Percentiles rank a stretch among this genome's conserved stretches.
Evolutionary conservation across 2,888 invertebrate genomes (phyloP).

Genomic region (Mystacides longicornis): DNA sequence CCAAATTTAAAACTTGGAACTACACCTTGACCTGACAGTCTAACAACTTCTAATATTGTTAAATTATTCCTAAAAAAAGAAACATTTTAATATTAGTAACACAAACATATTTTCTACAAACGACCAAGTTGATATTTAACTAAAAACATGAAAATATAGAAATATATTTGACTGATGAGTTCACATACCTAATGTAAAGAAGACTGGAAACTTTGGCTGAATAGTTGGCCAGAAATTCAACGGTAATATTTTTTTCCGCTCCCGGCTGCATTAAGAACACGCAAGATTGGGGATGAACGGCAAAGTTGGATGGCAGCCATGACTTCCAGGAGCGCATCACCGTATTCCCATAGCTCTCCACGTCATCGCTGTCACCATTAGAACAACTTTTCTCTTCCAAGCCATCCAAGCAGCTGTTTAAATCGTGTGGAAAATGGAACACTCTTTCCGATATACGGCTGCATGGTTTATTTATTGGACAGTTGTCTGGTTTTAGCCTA

Average conservation of each 20-base stretch:
- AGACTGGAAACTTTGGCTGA: slow-evolving; percentile 42
- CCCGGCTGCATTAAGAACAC: slow-evolving; percentile 50
- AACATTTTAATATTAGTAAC: too few relatives aligned
- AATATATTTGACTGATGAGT: too few relatives aligned
- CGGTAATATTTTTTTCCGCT: slow-evolving; percentile 41
- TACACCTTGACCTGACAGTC: slow-evolving; percentile 78
- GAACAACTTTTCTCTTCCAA: neutral
- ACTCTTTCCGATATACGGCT: slow-evolving; percentile 5
- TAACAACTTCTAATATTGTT: slow-evolving; percentile 81
- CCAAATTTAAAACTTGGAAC: slow-evolving; percentile 82
- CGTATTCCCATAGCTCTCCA: neutral
- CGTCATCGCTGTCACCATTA: neutral
- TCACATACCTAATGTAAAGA: slow-evolving; percentile 41
- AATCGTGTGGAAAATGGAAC: slow-evolving; percentile 19
- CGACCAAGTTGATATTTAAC: too few relatives aligned
- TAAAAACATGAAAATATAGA: too few relatives aligned
- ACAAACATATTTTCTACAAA: too few relatives aligned
- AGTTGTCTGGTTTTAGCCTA: slow-evolving; percentile 21
- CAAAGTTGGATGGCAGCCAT: slow-evolving; percentile 24
- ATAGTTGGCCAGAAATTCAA: slow-evolving; percentile 43
- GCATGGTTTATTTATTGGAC: slow-evolving; percentile 18
- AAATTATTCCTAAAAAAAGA: slow-evolving; percentile 72
- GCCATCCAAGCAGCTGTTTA: slow-evolving; percentile 5
- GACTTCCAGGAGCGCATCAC: slow-evolving; percentile 5
- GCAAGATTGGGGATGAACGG: slow-evolving; percentile 27